Evolutionary conservation across 2,113 vertebrate species (phyloP), one percentile per base, ranked within the genome.

Genomic region (Scatophagus argus): DNA sequence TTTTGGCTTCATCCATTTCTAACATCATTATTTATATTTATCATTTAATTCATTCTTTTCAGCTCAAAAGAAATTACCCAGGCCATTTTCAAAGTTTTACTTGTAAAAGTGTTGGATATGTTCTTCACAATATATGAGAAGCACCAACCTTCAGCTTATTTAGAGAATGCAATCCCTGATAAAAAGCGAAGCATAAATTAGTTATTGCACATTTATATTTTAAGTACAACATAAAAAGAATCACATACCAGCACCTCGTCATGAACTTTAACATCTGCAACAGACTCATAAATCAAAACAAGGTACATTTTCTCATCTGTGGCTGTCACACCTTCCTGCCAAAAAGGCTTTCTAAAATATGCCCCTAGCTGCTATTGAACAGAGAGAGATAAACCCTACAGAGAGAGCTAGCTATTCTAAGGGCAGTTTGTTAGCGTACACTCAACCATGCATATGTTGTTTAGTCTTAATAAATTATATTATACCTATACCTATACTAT

Each of bases 371-470:
- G 77, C 74, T 89, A 90, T 90, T 86, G 90, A 90, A 81, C 81
- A 77, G 73, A 71, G 77, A 87, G 87, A 85, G 89, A 70, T n/a
- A n/a, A n/a, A n/a, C n/a, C n/a, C n/a, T n/a, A n/a, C n/a, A n/a
- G n/a, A n/a, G n/a, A n/a, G n/a, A n/a, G n/a, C n/a, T 65, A 79
- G 77, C 74, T 63, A 86, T 91, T 91, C 88, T 91, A 92, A 93
- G 90, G 90, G 80, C 90, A 91, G 87, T 91, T 90, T 77, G 89
- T 92, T 90, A 89, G 71, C 2, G 25, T 43, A 54, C 68, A 79
- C 74, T 83, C 74, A 86, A 49, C 21, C 69, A 56, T n/a, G n/a
- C n/a, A n/a, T n/a, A n/a, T n/a, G n/a, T n/a, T n/a, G n/a, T n/a
- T n/a, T n/a, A n/a, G n/a, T n/a, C n/a, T n/a, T n/a, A n/a, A n/a